phyloP scores from a whole-genome alignment of 92 coral and sea anemone genomes.

The Parazoanthus darwini region DNA sequence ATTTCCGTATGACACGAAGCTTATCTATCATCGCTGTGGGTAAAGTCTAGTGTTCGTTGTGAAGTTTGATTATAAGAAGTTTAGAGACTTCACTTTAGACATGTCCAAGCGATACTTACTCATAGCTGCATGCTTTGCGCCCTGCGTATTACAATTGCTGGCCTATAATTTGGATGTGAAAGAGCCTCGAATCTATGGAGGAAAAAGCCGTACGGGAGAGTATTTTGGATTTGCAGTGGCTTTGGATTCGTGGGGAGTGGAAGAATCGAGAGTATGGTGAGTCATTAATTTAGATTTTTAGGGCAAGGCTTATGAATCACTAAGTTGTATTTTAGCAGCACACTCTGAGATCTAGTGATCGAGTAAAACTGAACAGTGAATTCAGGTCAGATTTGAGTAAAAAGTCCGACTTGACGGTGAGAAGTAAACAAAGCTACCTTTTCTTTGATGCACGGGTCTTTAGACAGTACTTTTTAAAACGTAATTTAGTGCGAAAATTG shows the following conservation, averaged over 20 bases:
- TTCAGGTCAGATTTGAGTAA: too few species aligned
- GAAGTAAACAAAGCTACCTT: too few species aligned
- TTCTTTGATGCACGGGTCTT: too few species aligned
- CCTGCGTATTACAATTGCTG: not conserved
- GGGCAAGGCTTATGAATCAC: too few species aligned
- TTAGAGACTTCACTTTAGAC: not conserved
- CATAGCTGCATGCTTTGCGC: not conserved
- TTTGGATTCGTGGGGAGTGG: not conserved
- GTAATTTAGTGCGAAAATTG: too few species aligned
- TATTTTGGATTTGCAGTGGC: constrained; percentile 13
- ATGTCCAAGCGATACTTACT: not conserved
- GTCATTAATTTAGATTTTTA: too few species aligned
- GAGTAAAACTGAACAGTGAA: too few species aligned
- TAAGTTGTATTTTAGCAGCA: too few species aligned
- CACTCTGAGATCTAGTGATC: too few species aligned
- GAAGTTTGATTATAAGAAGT: not conserved
- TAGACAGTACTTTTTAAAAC: too few species aligned
- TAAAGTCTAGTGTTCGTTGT: not conserved
- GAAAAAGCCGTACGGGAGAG: not conserved
- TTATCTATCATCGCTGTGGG: not conserved
- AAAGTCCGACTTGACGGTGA: too few species aligned
- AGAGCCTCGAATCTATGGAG: not conserved
- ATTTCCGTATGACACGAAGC: not conserved
- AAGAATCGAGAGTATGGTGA: not conserved
- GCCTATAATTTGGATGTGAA: constrained; percentile 9